Evolutionary conservation across 2,888 invertebrate genomes (phyloP), one percentile per base, ranked within the genome.

Genomic region (Cryptocephalus moraei): DNA sequence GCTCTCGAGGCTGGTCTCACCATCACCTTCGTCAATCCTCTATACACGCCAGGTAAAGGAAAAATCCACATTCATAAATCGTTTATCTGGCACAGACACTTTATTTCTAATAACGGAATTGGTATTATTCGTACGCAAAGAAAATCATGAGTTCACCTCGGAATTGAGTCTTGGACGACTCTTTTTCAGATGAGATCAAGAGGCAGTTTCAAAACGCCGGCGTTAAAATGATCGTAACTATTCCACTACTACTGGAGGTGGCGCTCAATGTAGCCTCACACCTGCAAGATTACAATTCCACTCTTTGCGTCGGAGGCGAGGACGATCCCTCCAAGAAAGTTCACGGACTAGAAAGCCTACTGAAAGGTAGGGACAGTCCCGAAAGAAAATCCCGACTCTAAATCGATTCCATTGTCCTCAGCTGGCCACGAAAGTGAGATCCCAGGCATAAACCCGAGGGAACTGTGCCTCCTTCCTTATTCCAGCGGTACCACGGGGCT

Each of bases 401-500:
- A 22, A 4, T 22, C 22, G 22, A 6, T 22, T 22, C 22, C 12
- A 6, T 36, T 36, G 12, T 43, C 46, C 49, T 36, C 50, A 54
- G 68, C 58, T 32, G 68, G 67, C 11, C 58, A 70, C 47, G 62
- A 65, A 49, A 63, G 69, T 9, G 66, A 70, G 41, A 54, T 75
- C 34, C 73, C 74, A 1, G 62, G 75, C 11, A 62, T 79, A 43
- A 71, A 72, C 57, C 64, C 73, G 8, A 73, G 75, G 9, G 74
- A 77, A 43, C 69, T 78, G 1, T 78, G 78, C 38, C 64, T 80
- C 38, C 71, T 80, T 39, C 80, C 81, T 0, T 81, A 79, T 66
- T 80, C 80, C 1, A 80, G 80, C 57, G 90, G 91, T 1, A 90
- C 91, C 0, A 90, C 88, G 0, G 90, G 90, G 1, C 74, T 86